A percentile compares a stretch with the other conserved stretches of the same genome.
phyloP scores from a whole-genome alignment of 1,140 invertebrate species.

The Trypoxylus dichotomus region DNA sequence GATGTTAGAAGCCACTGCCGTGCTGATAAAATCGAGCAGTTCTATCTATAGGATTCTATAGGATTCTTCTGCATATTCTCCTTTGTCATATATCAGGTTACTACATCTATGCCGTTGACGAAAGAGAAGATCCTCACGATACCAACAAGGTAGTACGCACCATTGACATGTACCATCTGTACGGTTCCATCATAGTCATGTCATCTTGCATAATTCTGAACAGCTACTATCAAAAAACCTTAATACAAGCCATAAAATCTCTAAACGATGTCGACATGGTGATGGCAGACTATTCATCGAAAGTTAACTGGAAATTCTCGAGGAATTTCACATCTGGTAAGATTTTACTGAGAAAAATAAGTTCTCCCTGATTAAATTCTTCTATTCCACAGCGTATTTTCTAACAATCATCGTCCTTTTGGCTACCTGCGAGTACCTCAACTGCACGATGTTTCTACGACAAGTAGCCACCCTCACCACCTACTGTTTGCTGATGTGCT shows the following conservation, averaged over 20 bases:
- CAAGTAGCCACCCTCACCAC: background rate
- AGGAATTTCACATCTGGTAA: background rate
- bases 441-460: background rate
- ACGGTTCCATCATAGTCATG: constrained; percentile 17
- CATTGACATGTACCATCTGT: constrained; percentile 26
- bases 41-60: too few species aligned
- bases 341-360: background rate
- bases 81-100: background rate
- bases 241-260: background rate
- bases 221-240: background rate
- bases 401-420: background rate
- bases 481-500: constrained; percentile 29
- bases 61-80: too few species aligned
- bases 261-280: background rate
- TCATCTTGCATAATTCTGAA: background rate
- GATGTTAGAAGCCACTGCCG: too few species aligned
- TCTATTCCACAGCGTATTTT: background rate
- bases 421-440: background rate
- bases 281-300: background rate
- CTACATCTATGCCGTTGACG: constrained; percentile 16
- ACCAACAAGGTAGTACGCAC: constrained; percentile 13
- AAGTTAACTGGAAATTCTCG: background rate
- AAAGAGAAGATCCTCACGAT: background rate
- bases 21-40: too few species aligned
- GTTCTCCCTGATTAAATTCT: background rate